Evolutionary conservation across 2,113 vertebrate species (phyloP), one percentile per base, ranked within the genome.

Genomic region (Ictidomys tridecemlineatus): DNA sequence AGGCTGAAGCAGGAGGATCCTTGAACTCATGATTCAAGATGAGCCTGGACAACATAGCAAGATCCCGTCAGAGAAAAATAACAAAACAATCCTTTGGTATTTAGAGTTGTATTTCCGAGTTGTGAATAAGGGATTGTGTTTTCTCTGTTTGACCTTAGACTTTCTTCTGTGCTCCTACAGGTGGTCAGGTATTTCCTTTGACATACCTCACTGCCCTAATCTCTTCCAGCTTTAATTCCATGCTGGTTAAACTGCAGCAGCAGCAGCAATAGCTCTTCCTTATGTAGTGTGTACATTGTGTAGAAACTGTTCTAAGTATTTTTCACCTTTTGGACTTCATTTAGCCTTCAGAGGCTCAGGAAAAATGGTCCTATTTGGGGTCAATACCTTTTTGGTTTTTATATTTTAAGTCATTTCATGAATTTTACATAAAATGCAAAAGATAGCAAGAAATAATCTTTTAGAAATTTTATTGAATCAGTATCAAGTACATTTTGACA

Each of bases 361-460:
- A 82, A 96, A 74, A 93, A 39, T 14, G 72, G 42, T 63, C 80
- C 65, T 14, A 73, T 65, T 17, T 78, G 61, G 42, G 53, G 65
- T 78, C 48, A 86, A 13, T 70, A 11, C 39, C 14, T 83, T 85
- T 83, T 34, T 48, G 7, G 58, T 88, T 61, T 80, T 16, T 80
- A 48, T 82, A 58, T 63, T 63, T 84, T 53, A 78, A 88, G 17
- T 89, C 11, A 63, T 34, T 94, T 92, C 85, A 53, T 80, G 24
- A 39, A 45, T 97, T 94, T 88, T 78, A 39, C 3, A 63, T 24
- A 53, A 92, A 30, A 85, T 74, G 80, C 39, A 89, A 92, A 85
- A n/a, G 39, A 39, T 89, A 86, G 42, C 48, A 7, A 58, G 74
- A 85, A 97, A 89, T 4, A 85, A 10, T 95, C 77, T 94, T 80